Conservation (phyloP, 2,888 invertebrate genomes). For the Lepidocyrtoides sp. region DNA sequence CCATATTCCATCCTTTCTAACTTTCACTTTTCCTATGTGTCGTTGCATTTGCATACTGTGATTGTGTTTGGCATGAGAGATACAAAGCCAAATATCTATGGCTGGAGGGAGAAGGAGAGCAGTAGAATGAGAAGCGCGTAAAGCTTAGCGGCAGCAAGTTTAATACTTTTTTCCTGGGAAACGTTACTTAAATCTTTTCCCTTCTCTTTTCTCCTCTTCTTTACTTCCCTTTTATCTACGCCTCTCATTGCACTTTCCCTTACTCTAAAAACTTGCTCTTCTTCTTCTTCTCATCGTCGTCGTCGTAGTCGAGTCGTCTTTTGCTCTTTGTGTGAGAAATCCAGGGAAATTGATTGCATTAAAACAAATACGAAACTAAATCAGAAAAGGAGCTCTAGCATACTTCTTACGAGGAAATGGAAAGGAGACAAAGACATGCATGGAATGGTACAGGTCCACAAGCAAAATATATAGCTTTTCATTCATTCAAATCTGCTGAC, state of each 20-base stretch:
- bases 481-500: background rate
- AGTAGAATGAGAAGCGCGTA: background rate
- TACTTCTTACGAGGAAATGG: background rate
- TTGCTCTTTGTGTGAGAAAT: slow-evolving; percentile 12
- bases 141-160: background rate
- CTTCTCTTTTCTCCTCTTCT: background rate
- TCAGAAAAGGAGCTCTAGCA: background rate
- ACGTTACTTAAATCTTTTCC: slow-evolving; percentile 44
- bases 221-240: background rate
- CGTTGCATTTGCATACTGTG: slow-evolving; percentile 75
- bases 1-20: slow-evolving; percentile 42
- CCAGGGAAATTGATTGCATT: slow-evolving; percentile 28
- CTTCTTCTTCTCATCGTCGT: background rate
- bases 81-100: background rate
- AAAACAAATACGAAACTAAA: background rate
- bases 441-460: background rate
- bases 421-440: background rate
- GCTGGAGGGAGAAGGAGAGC: background rate
- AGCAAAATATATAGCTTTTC: background rate
- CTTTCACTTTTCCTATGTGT: slow-evolving; percentile 50
- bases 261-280: background rate
- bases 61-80: slow-evolving; percentile 60
- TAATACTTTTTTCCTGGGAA: slow-evolving; percentile 29
- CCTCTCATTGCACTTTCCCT: slow-evolving; percentile 18
- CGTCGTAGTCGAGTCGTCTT: background rate